Base-by-base conservation (phyloP, 2,113 vertebrate genomes). In the Plecturocebus donacophilus region DNA sequence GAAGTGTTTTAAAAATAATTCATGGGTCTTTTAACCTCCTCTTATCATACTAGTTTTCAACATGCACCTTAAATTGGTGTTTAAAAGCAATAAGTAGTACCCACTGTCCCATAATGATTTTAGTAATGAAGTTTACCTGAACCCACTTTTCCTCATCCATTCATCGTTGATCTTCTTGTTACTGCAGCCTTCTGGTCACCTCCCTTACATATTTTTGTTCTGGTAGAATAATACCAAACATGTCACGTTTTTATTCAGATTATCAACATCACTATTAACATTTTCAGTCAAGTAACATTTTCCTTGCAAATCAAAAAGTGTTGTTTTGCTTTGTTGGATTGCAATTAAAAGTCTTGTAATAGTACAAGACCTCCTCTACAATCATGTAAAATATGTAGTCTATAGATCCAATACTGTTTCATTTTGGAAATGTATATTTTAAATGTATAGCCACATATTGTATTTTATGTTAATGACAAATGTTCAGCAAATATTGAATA, bases 391-490 rank as follows among this genome's bases (percentile, higher is more conserved):
- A 77, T 38, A 89, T 35, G 30, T 71, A 90, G 49, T 47, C 81
- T 77, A 35, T 64, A 85, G 45, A 87, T 79, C 5, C 10, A 61
- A 8, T 56, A 73, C 84, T 42, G 17, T 45, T 95, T 27, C 16
- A 68, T 54, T 93, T 96, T 97, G 79, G 66, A 94, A 92, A 87
- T 79, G 49, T 42, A 30, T n/a, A 82, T 94, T 85, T 38, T 35
- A 94, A 92, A 94, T 75, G 42, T 75, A 93, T 6, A 83, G 38
- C 56, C n/a, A 56, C 38, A 49, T 94, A 27, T 49, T 90, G 13
- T 61, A 56, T 95, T 96, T 93, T 90, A 23, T 54, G 61, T 86
- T 96, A 87, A 93, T 88, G 61, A 66, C 88, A 92, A 97, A 89
- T 87, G 35, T 84, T 87, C 30, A 2, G 49, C 76, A 94, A 73